These are phyloP conservation scores for Antechinus stuartii DNA, from an alignment of 2,113 vertebrate genomes.

Conservation along the genomic window DNA sequence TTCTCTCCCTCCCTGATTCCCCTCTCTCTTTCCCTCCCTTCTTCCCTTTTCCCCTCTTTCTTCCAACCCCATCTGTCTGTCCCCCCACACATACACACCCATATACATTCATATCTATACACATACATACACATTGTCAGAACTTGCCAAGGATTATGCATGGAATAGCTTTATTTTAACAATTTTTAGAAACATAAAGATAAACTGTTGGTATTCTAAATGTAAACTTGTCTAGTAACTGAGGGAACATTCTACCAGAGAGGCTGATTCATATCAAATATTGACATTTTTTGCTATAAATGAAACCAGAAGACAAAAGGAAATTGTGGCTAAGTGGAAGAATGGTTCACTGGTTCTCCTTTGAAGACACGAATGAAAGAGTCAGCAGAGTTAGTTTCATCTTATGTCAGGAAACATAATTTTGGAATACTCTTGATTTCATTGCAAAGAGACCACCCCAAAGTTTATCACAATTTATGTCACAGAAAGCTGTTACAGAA, in stretches of 20 bases:
- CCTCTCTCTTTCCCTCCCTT: no score
- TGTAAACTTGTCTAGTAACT: neutral
- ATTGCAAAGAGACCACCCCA: neutral
- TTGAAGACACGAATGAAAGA: neutral
- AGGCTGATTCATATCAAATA: neutral
- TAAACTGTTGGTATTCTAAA: neutral
- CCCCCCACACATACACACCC: neutral
- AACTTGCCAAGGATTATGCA: neutral
- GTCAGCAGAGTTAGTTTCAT: neutral
- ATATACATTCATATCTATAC: neutral
- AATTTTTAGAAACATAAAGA: neutral
- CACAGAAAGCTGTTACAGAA: neutral
- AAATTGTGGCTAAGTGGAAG: neutral
- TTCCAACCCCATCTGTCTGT: no score
- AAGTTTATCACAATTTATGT: neutral
- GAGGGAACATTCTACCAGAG: neutral
- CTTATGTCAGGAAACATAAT: neutral
- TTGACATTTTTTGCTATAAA: neutral
- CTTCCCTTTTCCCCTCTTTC: no score
- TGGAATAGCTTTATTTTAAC: neutral
- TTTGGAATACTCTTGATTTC: neutral
- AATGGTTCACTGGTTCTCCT: neutral
- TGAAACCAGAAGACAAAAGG: neutral
- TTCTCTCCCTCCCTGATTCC: no score
- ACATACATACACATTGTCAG: neutral